Evolutionary conservation across 2,797 vertebrate species (phyloP).

Genomic region (Scarus forsteni): DNA sequence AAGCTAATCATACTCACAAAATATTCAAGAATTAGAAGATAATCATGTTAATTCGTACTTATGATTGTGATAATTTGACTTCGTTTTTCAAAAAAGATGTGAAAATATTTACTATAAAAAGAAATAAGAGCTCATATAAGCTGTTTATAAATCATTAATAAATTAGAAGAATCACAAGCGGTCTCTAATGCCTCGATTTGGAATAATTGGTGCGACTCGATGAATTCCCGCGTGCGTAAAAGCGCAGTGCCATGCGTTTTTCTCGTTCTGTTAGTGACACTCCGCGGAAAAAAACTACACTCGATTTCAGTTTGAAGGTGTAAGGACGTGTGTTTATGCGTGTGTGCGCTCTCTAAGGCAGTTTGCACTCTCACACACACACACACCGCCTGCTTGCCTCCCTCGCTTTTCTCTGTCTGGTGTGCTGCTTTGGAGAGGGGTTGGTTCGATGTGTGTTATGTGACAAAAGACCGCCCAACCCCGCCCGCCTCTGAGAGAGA

Average conservation of each 20-base stretch:
- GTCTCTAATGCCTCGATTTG: too few relatives aligned
- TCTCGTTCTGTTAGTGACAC: constrained; percentile 48
- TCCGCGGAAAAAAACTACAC: constrained; percentile 33
- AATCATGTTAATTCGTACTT: too few relatives aligned
- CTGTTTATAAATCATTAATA: too few relatives aligned
- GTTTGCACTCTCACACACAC: constrained; percentile 39
- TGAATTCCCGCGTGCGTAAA: constrained; percentile 15
- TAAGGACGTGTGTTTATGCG: constrained; percentile 23
- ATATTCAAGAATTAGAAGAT: too few relatives aligned
- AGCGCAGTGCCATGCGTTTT: constrained; percentile 3
- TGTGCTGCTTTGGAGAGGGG: constrained; percentile 36
- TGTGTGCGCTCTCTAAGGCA: constrained; percentile 17
- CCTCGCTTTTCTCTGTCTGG: constrained; percentile 45
- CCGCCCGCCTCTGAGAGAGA: constrained; percentile 71
- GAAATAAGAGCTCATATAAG: too few relatives aligned
- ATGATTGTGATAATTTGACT: too few relatives aligned
- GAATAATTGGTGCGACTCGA: too few relatives aligned
- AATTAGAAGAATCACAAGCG: too few relatives aligned
- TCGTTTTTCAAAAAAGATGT: too few relatives aligned
- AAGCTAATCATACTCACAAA: too few relatives aligned
- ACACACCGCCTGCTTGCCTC: constrained; percentile 34
- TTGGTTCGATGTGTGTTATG: constrained; percentile 67
- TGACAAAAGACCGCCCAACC: constrained; percentile 83
- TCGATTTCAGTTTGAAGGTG: constrained; percentile 30
- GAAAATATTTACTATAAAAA: too few relatives aligned